Base-by-base conservation (phyloP, 2,113 vertebrate genomes). In the Platichthys flesus region DNA sequence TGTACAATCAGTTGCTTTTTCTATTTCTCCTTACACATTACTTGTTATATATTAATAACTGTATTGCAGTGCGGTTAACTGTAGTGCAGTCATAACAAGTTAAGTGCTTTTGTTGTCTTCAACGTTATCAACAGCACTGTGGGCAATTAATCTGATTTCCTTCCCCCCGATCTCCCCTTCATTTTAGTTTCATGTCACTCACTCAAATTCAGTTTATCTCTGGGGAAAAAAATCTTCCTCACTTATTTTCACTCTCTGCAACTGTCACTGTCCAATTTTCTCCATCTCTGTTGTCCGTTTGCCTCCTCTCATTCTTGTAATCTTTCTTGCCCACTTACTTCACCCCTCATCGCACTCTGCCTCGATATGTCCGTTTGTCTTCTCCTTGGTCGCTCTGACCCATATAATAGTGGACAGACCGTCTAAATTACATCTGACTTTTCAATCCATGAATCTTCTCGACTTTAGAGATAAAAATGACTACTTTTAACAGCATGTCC, bases 191-290 rank as follows among this genome's bases (percentile, higher is more conserved):
- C 58, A 79, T 89, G 90, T 91, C 90, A 90, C 72, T 90, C 76
- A 84, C 78, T 82, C 67, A 54, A 76, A 77, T 88, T 84, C 69
- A 65, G 75, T 85, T 90, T 81, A 90, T 88, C 87, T 83, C 61
- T 28, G 2, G 0, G 21, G 31, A 63, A 71, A 81, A 76, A 75
- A 78, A 77, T 68, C 12, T n/a, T 55, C 57, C 49, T 63, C 76
- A 59, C 71, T 85, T 67, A 84, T 87, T 81, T 87, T 74, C 51
- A 24, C 51, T 77, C 74, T 68, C 51, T 70, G 72, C 59, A 86
- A 90, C 87, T 78, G 84, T 81, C 88, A 86, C 78, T 79, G 85
- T 85, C 87, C 90, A 91, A 88, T 91, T 91, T 89, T 85, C 79
- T 77, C 84, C 84, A 88, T 90, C 83, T 82, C 81, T 88, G 70